Percentiles rank a stretch among this genome's conserved stretches.
Conservation (phyloP, 2,888 invertebrate genomes). For the Tethea ocularis region DNA sequence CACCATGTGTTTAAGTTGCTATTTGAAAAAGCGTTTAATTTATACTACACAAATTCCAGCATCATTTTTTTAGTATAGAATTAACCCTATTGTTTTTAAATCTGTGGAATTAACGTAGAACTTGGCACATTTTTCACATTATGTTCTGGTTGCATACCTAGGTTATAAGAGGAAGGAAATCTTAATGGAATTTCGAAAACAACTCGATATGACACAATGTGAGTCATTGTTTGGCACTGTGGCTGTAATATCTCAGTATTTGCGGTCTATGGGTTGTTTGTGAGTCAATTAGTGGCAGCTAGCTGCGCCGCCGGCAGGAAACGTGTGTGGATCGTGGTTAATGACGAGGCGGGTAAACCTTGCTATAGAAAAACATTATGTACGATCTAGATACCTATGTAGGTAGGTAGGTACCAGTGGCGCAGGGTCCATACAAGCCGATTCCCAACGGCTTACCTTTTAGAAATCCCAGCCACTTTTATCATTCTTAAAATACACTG, state of each 20-base stretch:
- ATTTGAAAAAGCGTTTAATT: too few species aligned
- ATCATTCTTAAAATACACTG: too few species aligned
- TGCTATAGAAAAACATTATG: not conserved
- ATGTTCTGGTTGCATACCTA: not conserved
- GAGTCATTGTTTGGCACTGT: slow-evolving; percentile 53
- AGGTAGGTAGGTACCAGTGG: too few species aligned
- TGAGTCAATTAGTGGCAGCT: slow-evolving; percentile 56
- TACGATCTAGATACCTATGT: too few species aligned
- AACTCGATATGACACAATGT: slow-evolving; percentile 42
- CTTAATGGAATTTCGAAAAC: slow-evolving; percentile 39
- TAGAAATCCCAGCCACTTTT: too few species aligned
- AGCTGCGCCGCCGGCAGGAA: slow-evolving; percentile 20
- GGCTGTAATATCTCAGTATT: slow-evolving; percentile 53
- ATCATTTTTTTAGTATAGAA: too few species aligned
- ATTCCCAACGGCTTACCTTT: too few species aligned
- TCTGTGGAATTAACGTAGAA: not conserved
- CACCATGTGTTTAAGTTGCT: too few species aligned
- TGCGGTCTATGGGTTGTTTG: slow-evolving; percentile 57
- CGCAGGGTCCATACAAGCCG: not conserved
- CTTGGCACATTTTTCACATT: slow-evolving; percentile 4
- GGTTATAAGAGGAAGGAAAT: slow-evolving; percentile 49
- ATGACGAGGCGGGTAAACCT: not conserved
- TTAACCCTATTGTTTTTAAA: too few species aligned
- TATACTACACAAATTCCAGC: too few species aligned
- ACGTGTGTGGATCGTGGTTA: not conserved